phyloP scores from a whole-genome alignment of 2,888 invertebrate genomes.

The Acanthacorydalis orientalis region DNA sequence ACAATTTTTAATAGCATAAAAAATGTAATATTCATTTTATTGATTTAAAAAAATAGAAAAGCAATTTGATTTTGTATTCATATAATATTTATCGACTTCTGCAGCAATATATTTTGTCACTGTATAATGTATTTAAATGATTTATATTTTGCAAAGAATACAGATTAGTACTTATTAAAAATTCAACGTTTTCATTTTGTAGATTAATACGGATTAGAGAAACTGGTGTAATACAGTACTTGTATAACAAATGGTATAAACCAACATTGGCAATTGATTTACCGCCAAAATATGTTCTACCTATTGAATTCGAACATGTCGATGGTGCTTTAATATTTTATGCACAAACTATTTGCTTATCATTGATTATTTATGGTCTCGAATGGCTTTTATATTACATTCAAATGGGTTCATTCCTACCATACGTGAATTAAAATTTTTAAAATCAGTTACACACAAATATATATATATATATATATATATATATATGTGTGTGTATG shows the following conservation, averaged over 20 bases:
- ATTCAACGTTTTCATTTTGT: not conserved
- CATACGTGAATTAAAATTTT: too few relatives aligned
- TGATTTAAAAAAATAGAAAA: not conserved
- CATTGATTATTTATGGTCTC: too few relatives aligned
- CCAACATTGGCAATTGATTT: not conserved
- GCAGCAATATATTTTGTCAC: not conserved
- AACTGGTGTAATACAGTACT: not conserved
- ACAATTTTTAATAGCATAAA: too few relatives aligned
- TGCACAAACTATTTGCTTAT: too few relatives aligned
- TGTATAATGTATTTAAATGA: not conserved
- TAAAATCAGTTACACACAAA: too few relatives aligned
- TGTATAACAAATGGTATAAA: not conserved
- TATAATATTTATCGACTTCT: not conserved
- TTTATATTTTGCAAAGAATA: not conserved
- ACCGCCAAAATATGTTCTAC: not conserved
- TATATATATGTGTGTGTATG: too few relatives aligned
- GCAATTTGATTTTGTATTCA: not conserved
- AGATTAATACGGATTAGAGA: not conserved
- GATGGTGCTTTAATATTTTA: not conserved
- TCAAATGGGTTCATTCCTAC: too few relatives aligned
- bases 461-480: too few relatives aligned
- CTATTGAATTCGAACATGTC: not conserved
- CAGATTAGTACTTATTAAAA: not conserved
- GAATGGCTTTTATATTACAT: too few relatives aligned
- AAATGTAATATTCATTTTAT: not conserved